Base-by-base conservation (phyloP, 1,140 invertebrate species). In the Ruditapes philippinarum region DNA sequence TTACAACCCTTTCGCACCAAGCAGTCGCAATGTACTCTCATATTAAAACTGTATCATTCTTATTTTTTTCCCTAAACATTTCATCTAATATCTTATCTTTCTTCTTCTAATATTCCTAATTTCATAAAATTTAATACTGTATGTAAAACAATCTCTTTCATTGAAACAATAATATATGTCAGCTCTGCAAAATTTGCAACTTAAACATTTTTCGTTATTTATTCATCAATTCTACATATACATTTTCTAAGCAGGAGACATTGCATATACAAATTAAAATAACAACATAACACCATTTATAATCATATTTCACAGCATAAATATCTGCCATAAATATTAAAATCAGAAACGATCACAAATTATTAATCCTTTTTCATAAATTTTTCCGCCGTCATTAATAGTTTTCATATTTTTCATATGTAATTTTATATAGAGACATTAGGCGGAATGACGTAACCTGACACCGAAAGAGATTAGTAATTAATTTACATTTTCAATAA, bases 341-440 rank as follows among this genome's bases (percentile, higher is more conserved):
- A 70, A n/a, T 5, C 19, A 70, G 3, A 22, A 62, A 7, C 25
- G 19, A 62, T 28, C 25, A 28, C 9, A 38, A 33, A 70, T 70
- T n/a, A n/a, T 70, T 70, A 70, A 0, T 2, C 17, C 33, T 19
- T 45, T 45, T 45, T 40, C 65, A 70, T 70, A 31, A 40, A 70
- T 70, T 70, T n/a, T n/a, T n/a, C n/a, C 22, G 51, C 3, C 11
- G 38, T 70, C 65, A 70, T 70, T 19, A 70, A 70, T 70, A 70
- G 14, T 38, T 70, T 70, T 70, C 65, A 70, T 38, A 70, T 70
- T 70, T 70, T 38, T 70, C 65, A 70, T 40, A 36, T 70, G 65
- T 70, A 78, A 78, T 78, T 40, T 17, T 78, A 51, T 70, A 70
- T 70, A 31, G n/a, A 60, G 49, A 81, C 45, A 54, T 81, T 19